Percentiles rank a stretch among this genome's conserved stretches.
Evolutionary conservation across 2,797 vertebrate genomes (phyloP).

Genomic region (Scyliorhinus canicula): DNA sequence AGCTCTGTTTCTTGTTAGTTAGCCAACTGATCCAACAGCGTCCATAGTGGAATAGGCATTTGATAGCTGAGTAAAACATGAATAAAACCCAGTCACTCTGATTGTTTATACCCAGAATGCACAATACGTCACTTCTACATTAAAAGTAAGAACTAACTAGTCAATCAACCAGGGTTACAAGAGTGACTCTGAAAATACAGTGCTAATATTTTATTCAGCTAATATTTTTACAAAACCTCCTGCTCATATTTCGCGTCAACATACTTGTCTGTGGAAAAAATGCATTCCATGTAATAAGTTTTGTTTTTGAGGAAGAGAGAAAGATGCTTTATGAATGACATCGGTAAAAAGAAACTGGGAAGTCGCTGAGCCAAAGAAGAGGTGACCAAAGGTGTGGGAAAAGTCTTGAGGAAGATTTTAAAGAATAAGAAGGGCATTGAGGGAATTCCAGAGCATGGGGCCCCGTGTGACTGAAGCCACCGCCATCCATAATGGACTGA

Average conservation of each 20-base stretch:
- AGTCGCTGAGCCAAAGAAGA: background rate
- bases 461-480: too few species aligned
- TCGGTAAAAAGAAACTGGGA: background rate
- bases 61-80: background rate
- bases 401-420: background rate
- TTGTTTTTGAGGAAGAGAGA: background rate
- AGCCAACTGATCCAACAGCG: background rate
- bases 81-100: background rate
- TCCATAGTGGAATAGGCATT: background rate
- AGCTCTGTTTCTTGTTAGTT: too few species aligned
- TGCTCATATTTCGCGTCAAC: background rate
- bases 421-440: background rate
- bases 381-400: background rate
- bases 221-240: slow-evolving; percentile 8
- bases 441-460: background rate
- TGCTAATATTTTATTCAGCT: background rate
- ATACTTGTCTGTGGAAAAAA: background rate
- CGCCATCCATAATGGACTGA: too few species aligned
- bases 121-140: background rate
- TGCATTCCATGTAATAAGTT: background rate
- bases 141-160: background rate
- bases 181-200: background rate
- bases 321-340: background rate
- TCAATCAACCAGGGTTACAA: background rate
- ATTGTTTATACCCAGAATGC: too few species aligned